A percentile compares a stretch with the other conserved stretches of the same genome.
Conservation (phyloP, 2,888 invertebrate genomes). For the Phasia obesa region DNA sequence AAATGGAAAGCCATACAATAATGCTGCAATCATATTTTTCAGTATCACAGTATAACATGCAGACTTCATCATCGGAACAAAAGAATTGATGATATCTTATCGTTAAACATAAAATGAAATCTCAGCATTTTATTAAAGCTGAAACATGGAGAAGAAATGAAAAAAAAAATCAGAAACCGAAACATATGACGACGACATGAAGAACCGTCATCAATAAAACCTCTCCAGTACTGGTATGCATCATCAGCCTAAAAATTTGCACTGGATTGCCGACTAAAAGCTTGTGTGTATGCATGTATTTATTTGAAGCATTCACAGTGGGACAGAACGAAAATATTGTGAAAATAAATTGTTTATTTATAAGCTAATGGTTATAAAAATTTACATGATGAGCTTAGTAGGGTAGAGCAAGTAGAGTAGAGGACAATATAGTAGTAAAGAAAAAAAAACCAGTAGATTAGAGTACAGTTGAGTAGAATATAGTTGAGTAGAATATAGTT, state of each 20-base stretch:
- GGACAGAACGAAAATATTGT: too few relatives aligned
- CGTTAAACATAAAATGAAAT: constrained; percentile 50
- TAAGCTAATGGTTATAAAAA: too few relatives aligned
- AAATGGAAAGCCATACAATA: constrained; percentile 37
- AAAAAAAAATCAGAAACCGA: constrained; percentile 27
- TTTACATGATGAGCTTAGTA: too few relatives aligned
- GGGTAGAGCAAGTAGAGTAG: too few relatives aligned
- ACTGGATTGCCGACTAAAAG: constrained; percentile 34
- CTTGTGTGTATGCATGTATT: background rate
- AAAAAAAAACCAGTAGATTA: too few relatives aligned
- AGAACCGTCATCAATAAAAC: constrained; percentile 16
- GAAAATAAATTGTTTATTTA: too few relatives aligned
- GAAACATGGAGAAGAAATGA: background rate
- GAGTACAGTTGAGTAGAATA: too few relatives aligned
- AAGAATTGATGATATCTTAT: constrained; percentile 28
- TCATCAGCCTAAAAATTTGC: constrained; percentile 55
- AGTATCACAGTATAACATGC: background rate
- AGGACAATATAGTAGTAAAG: too few relatives aligned
- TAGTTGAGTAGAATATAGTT: too few relatives aligned
- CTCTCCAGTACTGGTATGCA: background rate
- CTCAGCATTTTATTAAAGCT: constrained; percentile 47
- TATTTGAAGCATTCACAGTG: too few relatives aligned
- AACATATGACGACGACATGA: constrained; percentile 32
- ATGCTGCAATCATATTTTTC: constrained; percentile 9
- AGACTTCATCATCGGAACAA: constrained; percentile 35